Evolutionary conservation across 2,797 vertebrate genomes (phyloP).

Genomic region (Intellagama lesueurii): DNA sequence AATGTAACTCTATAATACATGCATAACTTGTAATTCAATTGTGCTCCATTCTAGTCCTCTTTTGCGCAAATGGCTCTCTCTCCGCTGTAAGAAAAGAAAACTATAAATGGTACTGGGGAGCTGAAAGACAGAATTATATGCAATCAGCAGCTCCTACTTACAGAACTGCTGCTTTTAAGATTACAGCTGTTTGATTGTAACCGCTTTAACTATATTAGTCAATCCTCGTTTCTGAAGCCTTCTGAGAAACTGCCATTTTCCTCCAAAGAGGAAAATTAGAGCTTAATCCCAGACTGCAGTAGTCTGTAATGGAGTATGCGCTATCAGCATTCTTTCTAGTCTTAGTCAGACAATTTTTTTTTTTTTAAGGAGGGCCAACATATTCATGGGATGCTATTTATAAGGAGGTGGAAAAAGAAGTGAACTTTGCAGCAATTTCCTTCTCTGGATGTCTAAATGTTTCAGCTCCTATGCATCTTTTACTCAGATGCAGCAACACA

Average conservation of each 20-base stretch:
- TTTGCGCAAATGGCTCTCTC: not conserved
- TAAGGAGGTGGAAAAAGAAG: not conserved
- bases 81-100: slow-evolving; percentile 14
- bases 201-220: slow-evolving; percentile 16
- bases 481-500: not conserved
- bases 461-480: not conserved
- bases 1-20: not conserved
- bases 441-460: not conserved
- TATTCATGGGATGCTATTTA: not conserved
- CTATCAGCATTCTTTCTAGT: slow-evolving; percentile 15
- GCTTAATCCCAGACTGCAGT: not conserved
- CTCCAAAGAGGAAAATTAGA: slow-evolving; percentile 26
- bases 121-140: slow-evolving; percentile 32
- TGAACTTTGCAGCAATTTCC: not conserved
- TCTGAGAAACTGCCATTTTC: slow-evolving; percentile 15
- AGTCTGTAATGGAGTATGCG: not conserved
- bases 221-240: not conserved
- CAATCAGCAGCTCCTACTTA: slow-evolving; percentile 12
- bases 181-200: slow-evolving; percentile 24
- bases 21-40: slow-evolving; percentile 24
- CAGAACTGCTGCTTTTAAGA: slow-evolving; percentile 24
- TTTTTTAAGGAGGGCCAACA: not conserved
- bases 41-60: not conserved
- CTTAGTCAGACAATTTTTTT: not conserved
- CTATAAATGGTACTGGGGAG: slow-evolving; percentile 19